Conservation (phyloP, 2,113 vertebrate species). For the Parus major region DNA sequence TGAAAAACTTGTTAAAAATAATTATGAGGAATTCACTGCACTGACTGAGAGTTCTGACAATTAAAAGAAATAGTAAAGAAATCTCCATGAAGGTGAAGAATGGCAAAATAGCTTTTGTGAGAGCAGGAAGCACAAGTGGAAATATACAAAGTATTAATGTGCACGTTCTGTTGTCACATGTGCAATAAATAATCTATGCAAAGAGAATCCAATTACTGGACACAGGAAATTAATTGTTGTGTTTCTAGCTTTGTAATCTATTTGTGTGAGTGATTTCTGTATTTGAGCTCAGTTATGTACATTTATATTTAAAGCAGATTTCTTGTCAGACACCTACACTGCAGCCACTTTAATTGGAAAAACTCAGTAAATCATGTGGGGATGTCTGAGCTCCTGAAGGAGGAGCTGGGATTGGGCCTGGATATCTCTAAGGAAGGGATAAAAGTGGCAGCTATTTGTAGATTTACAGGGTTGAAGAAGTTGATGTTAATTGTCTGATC, state of each 20-base stretch:
- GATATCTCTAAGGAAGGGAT: neutral
- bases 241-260: neutral
- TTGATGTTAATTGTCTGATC: neutral
- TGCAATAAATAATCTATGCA: neutral
- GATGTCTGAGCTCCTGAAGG: neutral
- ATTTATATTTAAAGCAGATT: neutral
- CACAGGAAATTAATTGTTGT: neutral
- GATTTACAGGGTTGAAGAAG: neutral
- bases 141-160: neutral
- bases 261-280: neutral
- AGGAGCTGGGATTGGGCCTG: neutral
- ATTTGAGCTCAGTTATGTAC: neutral
- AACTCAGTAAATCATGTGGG: neutral
- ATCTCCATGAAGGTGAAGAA: neutral
- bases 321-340: neutral
- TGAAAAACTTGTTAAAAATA: neutral
- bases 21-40: neutral
- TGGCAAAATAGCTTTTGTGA: neutral
- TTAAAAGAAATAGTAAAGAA: neutral
- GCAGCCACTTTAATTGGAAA: neutral
- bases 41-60: neutral
- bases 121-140: neutral
- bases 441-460: neutral
- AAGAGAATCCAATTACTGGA: constrained; percentile 10
- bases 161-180: neutral